These are phyloP conservation scores for Scomber scombrus DNA, from an alignment of 2,113 vertebrate genomes.

Conservation along the genomic window DNA sequence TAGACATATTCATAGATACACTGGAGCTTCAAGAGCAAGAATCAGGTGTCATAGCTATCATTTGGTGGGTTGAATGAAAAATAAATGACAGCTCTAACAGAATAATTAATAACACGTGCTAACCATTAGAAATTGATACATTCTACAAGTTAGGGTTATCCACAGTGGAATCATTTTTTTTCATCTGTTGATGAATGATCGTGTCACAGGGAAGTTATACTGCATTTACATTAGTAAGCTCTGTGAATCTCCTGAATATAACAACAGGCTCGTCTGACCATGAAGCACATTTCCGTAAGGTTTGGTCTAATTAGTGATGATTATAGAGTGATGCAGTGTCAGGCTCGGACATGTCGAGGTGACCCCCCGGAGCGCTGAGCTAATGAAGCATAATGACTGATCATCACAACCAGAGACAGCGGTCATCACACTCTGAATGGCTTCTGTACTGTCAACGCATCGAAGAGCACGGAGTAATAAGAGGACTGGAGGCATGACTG, in stretches of 20 bases:
- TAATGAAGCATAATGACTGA: constrained; percentile 65
- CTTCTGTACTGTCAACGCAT: not conserved
- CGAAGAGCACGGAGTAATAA: not conserved
- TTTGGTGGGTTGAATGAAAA: constrained; percentile 18
- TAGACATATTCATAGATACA: too few species aligned
- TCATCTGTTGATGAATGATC: constrained; percentile 33
- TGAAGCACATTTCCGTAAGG: constrained; percentile 36
- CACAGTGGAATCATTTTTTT: not conserved
- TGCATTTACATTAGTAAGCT: constrained; percentile 21
- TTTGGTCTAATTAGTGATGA: constrained; percentile 60
- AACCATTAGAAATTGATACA: constrained; percentile 6
- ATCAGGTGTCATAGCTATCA: not conserved
- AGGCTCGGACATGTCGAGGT: constrained; percentile 46
- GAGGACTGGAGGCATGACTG: not conserved
- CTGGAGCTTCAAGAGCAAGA: not conserved
- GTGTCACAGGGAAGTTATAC: constrained; percentile 46
- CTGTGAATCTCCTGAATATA: constrained; percentile 34
- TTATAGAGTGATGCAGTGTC: constrained; percentile 56
- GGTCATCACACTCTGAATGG: not conserved
- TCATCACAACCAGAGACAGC: constrained; percentile 36
- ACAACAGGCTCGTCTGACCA: not conserved
- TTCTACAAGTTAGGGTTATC: constrained; percentile 13
- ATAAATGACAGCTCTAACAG: not conserved
- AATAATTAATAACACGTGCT: constrained; percentile 19
- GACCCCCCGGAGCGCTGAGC: constrained; percentile 37